Base-by-base conservation (phyloP, 2,888 invertebrate genomes). In the Sesia bembeciformis region DNA sequence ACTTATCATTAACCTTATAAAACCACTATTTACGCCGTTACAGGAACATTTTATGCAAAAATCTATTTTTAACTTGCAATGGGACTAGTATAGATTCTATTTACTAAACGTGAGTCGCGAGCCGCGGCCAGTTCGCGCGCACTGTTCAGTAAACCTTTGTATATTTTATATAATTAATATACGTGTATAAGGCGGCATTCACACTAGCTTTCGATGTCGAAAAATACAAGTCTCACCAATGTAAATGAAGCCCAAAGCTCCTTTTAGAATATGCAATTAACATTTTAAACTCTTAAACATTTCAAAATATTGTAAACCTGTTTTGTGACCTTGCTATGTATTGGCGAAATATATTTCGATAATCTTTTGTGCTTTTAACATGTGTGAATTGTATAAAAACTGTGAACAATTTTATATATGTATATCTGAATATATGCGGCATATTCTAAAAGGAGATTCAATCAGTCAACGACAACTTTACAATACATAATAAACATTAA, bases 11-110 rank as follows among this genome's bases (percentile, higher is more conserved):
- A 76, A 79, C 67, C 78, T 79, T 84, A 83, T 73, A 72, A 75
- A 73, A 76, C 81, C 73, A 78, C 77, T 77, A 78, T 81, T 81
- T 81, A 86, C 81, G 83, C 83, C 83, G 81, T 83, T 81, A 84
- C 83, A 88, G 88, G 88, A 88, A 88, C 88, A 87, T 84, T 71
- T 76, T 68, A 82, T 85, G 78, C 84, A 84, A 84, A 81, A 80
- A 80, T 77, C 78, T 82, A 81, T 85, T 79, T 77, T 79, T 76
- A 78, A 81, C 82, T 86, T 87, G 87, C 85, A 86, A 86, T 83
- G 84, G 80, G 88, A 88, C 88, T 88, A 88, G 87, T 85, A 74
- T 74, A 74, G 66, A 70, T 65, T 67, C 69, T 50, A 46, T 7
- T 46, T 46, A 23, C 46, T 46, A 46, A 46, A 5, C 4, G 46